These are phyloP conservation scores for Rotaria macrura DNA, from an alignment of 2,888 invertebrate species.

Conservation along the genomic window DNA sequence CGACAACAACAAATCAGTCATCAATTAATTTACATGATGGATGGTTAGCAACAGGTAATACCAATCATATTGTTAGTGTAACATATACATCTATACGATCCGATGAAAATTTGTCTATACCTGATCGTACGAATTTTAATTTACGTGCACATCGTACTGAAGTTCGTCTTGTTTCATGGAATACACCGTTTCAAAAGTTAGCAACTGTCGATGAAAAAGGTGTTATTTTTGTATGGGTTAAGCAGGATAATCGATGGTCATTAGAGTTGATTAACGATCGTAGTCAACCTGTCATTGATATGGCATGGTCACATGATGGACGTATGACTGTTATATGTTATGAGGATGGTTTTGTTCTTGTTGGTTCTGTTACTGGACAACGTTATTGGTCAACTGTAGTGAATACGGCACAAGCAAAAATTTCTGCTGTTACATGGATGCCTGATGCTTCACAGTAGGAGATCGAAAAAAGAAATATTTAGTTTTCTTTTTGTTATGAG, in stretches of 20 bases:
- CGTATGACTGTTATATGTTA: conserved; percentile 96
- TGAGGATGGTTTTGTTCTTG: conserved; percentile 91
- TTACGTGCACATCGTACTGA: conserved; percentile 87
- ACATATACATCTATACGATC: conserved; percentile 68
- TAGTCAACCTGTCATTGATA: conserved; percentile 81
- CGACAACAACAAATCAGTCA: conserved; percentile 60
- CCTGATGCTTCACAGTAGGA: conserved; percentile 75
- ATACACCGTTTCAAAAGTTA: conserved; percentile 90
- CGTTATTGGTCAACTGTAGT: conserved; percentile 96
- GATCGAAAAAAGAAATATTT: neutral
- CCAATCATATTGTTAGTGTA: conserved; percentile 77
- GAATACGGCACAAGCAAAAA: conserved; percentile 72
- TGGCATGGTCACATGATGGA: conserved; percentile 96
- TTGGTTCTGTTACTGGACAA: conserved; percentile 91
- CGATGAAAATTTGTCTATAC: conserved; percentile 60
- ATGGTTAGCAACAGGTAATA: conserved; percentile 89
- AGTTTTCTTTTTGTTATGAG: neutral
- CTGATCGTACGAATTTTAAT: conserved; percentile 86
- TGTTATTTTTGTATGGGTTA: conserved; percentile 97
- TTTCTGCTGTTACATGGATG: conserved; percentile 93
- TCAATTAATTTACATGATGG: conserved; percentile 61
- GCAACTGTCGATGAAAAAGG: conserved; percentile 94
- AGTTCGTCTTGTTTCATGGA: conserved; percentile 74
- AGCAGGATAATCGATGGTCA: conserved; percentile 91
- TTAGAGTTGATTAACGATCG: conserved; percentile 96